Evolutionary conservation across 2,888 invertebrate species (phyloP), one percentile per base, ranked within the genome.

Genomic region (Callinectes sapidus): DNA sequence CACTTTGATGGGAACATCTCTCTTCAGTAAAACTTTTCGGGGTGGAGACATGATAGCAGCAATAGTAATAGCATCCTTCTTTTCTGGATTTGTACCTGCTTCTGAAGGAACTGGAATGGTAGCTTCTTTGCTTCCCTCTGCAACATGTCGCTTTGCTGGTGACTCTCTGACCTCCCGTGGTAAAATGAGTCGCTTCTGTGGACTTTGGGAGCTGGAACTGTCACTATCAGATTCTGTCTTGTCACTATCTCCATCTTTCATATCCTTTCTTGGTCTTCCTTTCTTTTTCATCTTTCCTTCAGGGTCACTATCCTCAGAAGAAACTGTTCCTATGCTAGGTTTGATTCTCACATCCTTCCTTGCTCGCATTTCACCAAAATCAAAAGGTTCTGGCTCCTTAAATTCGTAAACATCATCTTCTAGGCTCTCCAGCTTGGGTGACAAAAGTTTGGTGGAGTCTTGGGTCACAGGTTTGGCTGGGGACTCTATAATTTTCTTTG

Each of bases 341-440:
- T 92, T 92, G 16, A 89, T 92, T 39, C 92, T 85, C 16, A 81
- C 91, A 71, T 94, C 94, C 77, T 94, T 94, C 54, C 93, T 92
- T 8, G 94, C 90, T 14, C 94, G 89, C 86, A 94, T 94, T 39
- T 94, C 94, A 6, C 94, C 93, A 88, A 94, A 91, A 48, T 94
- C 94, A 91, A 94, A 94, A 23, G 94, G 94, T 28, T 94, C 94
- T 48, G 94, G 94, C 77, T 94, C 94, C 71, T 94, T 94, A 89
- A 94, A 94, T 88, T 94, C 94, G 90, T 94, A 94, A 39, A 94
- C 90, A 85, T 94, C 94, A 91, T 94, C 94, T 48, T 93, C 93
- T 42, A 93, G 66, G 77, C 89, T 91, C 61, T 94, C 94, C 39
- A 89, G 39, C 39, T 93, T 93, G 23, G 93, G 92, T 28, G 92